Percentiles rank a stretch among this genome's conserved stretches.
Conservation (phyloP, 2,113 vertebrate genomes). For the Suricata suricatta region DNA sequence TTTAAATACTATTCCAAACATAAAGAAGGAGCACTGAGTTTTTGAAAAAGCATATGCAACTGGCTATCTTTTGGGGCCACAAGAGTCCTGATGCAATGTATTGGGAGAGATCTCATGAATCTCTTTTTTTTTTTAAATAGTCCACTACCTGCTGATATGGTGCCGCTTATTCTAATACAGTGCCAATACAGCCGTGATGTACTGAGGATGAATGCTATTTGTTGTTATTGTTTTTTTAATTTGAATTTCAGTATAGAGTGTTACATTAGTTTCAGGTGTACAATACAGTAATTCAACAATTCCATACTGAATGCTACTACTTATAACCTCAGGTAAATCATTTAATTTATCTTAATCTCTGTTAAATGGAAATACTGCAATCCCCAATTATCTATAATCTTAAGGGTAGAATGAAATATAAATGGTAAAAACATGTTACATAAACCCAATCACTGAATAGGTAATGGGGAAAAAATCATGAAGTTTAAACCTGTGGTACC, state of each 20-base stretch:
- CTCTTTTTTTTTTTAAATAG: not conserved
- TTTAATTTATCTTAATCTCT: not conserved
- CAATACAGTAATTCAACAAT: not conserved
- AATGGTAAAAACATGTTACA: not conserved
- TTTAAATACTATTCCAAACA: not conserved
- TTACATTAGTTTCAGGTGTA: not conserved
- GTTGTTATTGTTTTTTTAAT: not conserved
- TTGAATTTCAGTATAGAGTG: not conserved
- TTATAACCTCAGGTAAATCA: not conserved
- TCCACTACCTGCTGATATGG: not conserved
- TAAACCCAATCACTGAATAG: not conserved
- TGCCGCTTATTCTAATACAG: not conserved
- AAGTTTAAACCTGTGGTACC: not conserved
- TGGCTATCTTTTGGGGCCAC: not conserved
- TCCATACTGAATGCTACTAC: not conserved
- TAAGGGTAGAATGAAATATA: not conserved
- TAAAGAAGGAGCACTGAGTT: not conserved
- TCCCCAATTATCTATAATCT: not conserved
- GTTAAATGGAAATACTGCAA: not conserved
- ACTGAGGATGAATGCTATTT: not conserved
- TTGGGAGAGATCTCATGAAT: not conserved
- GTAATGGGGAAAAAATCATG: not conserved
- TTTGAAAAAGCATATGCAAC: not conserved
- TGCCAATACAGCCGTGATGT: fast-evolving
- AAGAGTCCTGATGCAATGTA: not conserved